phyloP scores from a whole-genome alignment of 2,888 invertebrate species.

The Mayetiola destructor region DNA sequence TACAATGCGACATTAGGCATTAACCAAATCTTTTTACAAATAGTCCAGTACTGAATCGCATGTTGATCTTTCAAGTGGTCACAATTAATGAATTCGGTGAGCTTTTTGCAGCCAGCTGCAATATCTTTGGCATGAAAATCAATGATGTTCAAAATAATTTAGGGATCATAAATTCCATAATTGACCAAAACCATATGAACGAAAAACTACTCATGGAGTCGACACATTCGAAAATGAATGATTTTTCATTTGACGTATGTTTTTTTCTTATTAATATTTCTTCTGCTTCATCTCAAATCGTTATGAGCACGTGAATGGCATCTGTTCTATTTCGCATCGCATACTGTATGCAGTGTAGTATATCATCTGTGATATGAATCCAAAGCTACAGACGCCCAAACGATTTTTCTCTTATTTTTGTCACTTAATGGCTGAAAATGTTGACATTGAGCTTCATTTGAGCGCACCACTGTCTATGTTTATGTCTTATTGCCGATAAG shows the following conservation, averaged over 20 bases:
- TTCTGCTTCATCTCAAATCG: too few relatives aligned
- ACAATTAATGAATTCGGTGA: too few relatives aligned
- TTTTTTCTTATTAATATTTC: too few relatives aligned
- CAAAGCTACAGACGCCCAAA: too few relatives aligned
- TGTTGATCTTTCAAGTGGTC: too few relatives aligned
- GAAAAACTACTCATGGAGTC: neutral
- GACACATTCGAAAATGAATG: neutral
- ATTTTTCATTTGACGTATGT: too few relatives aligned
- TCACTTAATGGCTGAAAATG: neutral
- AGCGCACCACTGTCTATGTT: conserved; percentile 7
- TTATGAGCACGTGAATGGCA: neutral
- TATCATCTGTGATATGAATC: neutral
- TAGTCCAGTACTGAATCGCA: too few relatives aligned
- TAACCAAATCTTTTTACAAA: too few relatives aligned
- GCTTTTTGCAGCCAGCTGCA: too few relatives aligned
- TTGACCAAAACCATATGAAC: conserved; percentile 1
- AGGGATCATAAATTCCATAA: neutral
- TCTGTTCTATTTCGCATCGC: neutral
- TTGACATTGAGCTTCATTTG: conserved; percentile 8
- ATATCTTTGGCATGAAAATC: too few relatives aligned
- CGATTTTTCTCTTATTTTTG: neutral
- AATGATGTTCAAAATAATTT: too few relatives aligned
- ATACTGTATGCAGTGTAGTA: neutral
- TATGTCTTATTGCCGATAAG: conserved; percentile 7
- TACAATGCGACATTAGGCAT: too few relatives aligned